Evolutionary conservation across 2,888 invertebrate species (phyloP), one percentile per base, ranked within the genome.

Genomic region (Monoplex corrugatus): DNA sequence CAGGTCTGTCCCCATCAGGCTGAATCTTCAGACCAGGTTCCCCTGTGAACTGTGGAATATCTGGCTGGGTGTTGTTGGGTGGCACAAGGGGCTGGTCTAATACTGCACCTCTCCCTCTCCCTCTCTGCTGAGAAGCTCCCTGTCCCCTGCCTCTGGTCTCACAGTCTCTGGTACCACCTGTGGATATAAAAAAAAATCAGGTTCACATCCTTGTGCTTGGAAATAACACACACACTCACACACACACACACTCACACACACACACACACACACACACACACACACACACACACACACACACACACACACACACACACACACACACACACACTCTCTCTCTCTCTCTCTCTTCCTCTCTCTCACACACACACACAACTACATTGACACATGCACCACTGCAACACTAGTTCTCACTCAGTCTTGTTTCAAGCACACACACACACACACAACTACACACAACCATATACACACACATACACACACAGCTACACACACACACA

Each of bases 211-310:
- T 23, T 57, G 57, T 57, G 57, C 57, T 23, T 57, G 28, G 2
- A 23, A 16, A 57, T 28, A 57, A 35, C 75, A 75, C 75, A 23
- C n/a, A 23, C 75, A 75, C 75, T 2, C 75, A 75, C 75, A 75
- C 75, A 75, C 75, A 75, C 75, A 75, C 75, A 75, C 75, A 75
- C 6, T 5, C n/a, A 75, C 75, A 75, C 75, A 75, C 75, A 75
- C 75, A 72, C 57, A 57, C 57, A 57, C 57, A 57, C 57, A 57
- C 57, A 57, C 57, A 57, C 57, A 57, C 57, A 57, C 57, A 57
- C 57, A 57, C 57, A 57, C 57, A 57, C 57, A 57, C 57, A 57
- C 57, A 57, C 57, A 57, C 57, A 57, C 57, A 57, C 57, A 57
- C 35, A 35, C 72, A 35, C 16, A 35, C 35, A 10, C 28, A 13